phyloP scores from a whole-genome alignment of 2,113 vertebrate genomes.

The Pheucticus melanocephalus region DNA sequence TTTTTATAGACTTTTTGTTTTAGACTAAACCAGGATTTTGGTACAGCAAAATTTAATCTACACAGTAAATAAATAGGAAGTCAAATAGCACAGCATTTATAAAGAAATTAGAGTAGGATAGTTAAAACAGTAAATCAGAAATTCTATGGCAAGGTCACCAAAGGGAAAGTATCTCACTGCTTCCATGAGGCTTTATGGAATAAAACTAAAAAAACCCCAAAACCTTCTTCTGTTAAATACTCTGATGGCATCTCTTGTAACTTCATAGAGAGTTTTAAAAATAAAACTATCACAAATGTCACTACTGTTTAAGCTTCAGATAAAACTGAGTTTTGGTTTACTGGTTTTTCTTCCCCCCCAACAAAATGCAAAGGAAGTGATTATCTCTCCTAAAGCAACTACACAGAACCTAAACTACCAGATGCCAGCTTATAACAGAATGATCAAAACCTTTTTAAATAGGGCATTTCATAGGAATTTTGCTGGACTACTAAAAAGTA shows the following conservation, averaged over 20 bases:
- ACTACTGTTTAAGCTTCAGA: not conserved
- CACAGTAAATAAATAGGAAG: not conserved
- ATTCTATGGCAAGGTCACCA: not conserved
- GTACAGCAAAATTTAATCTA: not conserved
- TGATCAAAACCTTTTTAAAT: not conserved
- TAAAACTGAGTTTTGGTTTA: not conserved
- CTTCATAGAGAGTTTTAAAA: not conserved
- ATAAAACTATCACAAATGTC: not conserved
- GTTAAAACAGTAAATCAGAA: not conserved
- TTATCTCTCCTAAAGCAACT: not conserved
- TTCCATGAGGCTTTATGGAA: not conserved
- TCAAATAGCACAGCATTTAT: not conserved
- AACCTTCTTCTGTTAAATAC: not conserved
- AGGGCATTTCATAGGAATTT: not conserved
- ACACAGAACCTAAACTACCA: not conserved
- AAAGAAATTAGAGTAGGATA: not conserved
- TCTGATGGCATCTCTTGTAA: not conserved
- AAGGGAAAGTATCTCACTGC: not conserved
- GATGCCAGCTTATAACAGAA: not conserved
- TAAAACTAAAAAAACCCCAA: not conserved
- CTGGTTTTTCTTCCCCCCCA: rapidly evolving
- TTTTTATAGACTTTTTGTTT: not conserved
- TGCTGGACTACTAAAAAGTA: not conserved
- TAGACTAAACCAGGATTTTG: not conserved
- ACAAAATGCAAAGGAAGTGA: not conserved